Evolutionary conservation across 2,797 vertebrate genomes (phyloP).

Genomic region (Acanthurus tractus): DNA sequence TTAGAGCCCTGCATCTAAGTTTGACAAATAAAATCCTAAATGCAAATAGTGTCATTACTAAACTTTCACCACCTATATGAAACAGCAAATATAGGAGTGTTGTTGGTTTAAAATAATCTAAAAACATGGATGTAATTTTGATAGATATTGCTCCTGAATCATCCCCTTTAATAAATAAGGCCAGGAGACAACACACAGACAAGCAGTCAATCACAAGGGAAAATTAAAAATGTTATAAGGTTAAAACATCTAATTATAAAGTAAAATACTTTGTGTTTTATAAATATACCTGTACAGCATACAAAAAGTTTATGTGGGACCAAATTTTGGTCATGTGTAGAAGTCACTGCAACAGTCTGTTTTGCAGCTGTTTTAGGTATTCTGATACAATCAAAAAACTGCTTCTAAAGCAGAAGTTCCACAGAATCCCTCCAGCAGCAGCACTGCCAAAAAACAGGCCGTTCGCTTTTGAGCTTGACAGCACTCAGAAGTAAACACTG

Average conservation of each 20-base stretch:
- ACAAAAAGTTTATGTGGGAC: not conserved
- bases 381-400: not conserved
- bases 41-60: not conserved
- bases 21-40: conserved; percentile 13
- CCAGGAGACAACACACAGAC: not conserved
- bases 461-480: not conserved
- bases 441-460: not conserved
- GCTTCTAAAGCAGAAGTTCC: not conserved
- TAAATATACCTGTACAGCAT: not conserved
- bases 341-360: not conserved
- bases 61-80: not conserved
- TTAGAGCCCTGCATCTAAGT: conserved; percentile 2
- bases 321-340: not conserved
- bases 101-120: not conserved
- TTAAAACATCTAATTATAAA: not conserved
- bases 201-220: conserved; percentile 9
- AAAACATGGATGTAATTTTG: not conserved
- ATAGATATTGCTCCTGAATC: too few relatives aligned
- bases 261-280: not conserved
- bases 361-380: conserved; percentile 5
- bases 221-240: not conserved
- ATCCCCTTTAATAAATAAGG: not conserved
- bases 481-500: conserved; percentile 46
- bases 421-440: not conserved
- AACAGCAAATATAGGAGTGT: not conserved